Conservation (phyloP, 2,113 vertebrate species). For the Apteryx owenii region DNA sequence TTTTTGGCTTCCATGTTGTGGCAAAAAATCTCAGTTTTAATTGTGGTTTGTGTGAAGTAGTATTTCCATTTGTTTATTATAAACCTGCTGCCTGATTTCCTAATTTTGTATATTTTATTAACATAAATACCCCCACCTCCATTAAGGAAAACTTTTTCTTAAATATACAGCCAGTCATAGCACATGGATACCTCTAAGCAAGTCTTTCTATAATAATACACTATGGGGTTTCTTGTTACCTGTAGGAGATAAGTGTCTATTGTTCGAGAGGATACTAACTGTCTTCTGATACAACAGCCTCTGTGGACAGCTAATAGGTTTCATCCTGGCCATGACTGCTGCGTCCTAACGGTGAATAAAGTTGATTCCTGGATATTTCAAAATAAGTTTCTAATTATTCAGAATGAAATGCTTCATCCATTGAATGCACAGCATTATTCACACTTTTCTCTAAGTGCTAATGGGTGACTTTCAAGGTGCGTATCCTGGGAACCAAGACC, state of each 20-base stretch:
- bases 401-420: fast-evolving
- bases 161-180: not conserved
- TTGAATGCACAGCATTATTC: not conserved
- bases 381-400: not conserved
- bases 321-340: not conserved
- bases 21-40: not conserved
- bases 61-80: not conserved
- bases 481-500: not conserved
- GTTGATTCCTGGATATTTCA: not conserved
- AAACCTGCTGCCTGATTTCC: not conserved
- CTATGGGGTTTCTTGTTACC: not conserved
- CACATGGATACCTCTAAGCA: not conserved
- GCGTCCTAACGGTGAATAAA: not conserved
- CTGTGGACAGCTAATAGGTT: not conserved
- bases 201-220: not conserved
- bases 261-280: not conserved
- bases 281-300: not conserved
- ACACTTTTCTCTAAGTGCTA: not conserved
- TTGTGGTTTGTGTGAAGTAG: not conserved
- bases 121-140: not conserved
- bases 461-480: not conserved
- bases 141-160: not conserved
- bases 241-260: not conserved
- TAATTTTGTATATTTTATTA: not conserved
- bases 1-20: conserved; percentile 1